Evolutionary conservation across 2,797 vertebrate genomes (phyloP).

Genomic region (Odontamblyopus lacepedii): DNA sequence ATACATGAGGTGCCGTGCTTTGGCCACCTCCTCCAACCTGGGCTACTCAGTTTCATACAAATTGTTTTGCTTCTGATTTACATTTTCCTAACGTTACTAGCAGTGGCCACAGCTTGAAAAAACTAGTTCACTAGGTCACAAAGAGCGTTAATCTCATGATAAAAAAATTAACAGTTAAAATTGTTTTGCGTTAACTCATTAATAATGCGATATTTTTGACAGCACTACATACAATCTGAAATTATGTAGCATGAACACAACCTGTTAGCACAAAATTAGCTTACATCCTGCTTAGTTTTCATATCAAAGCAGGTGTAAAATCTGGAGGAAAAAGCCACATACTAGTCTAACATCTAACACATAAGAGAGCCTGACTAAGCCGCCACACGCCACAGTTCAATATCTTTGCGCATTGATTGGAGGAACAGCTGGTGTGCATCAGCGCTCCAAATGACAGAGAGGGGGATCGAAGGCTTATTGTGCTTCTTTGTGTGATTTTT

Average conservation of each 20-base stretch:
- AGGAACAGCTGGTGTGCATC: constrained; percentile 22
- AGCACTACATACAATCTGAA: no score
- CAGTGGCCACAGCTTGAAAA: no score
- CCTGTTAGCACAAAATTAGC: not conserved
- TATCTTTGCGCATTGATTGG: constrained; percentile 16
- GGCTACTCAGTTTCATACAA: no score
- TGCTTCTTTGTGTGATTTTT: constrained; percentile 53
- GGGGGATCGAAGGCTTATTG: constrained; percentile 38
- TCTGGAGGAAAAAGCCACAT: not conserved
- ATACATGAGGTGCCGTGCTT: no score
- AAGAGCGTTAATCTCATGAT: no score
- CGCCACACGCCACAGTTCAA: constrained; percentile 9
- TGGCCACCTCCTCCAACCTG: no score
- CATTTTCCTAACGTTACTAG: no score
- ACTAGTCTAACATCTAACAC: constrained; percentile 6
- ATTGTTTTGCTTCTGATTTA: no score
- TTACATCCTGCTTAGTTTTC: not conserved
- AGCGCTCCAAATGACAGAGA: constrained; percentile 32
- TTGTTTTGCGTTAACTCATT: no score
- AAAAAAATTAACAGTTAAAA: no score
- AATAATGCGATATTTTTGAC: no score
- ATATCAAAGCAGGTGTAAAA: not conserved
- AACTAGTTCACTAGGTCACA: not conserved
- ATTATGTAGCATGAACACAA: not conserved
- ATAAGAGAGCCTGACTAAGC: constrained; percentile 9